These are phyloP conservation scores for Illadopsis cleaveri DNA, from an alignment of 2,113 vertebrate species.

Conservation along the genomic window DNA sequence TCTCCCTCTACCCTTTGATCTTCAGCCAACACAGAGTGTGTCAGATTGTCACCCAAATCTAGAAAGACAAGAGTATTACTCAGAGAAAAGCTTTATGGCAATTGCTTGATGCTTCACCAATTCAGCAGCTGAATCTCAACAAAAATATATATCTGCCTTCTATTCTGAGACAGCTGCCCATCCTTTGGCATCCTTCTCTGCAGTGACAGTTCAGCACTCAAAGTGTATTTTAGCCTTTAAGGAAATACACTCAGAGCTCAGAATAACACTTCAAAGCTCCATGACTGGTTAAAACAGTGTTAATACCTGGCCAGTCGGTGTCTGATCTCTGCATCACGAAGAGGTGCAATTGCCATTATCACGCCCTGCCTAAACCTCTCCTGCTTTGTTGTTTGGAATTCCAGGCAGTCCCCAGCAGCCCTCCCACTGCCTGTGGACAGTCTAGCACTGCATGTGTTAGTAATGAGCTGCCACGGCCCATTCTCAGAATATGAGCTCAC, in stretches of 20 bases:
- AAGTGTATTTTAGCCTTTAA: not conserved
- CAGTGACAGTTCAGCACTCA: not conserved
- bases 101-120: not conserved
- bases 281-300: not conserved
- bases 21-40: not conserved
- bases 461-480: not conserved
- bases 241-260: not conserved
- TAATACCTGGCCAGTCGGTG: not conserved
- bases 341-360: not conserved
- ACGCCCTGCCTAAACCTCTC: not conserved
- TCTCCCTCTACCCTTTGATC: conserved; percentile 25
- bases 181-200: not conserved
- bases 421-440: not conserved
- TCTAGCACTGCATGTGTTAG: not conserved
- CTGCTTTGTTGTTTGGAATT: not conserved
- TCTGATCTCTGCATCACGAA: not conserved
- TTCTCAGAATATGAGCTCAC: not conserved
- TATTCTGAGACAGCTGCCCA: not conserved
- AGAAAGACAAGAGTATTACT: not conserved
- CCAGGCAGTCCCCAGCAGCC: not conserved
- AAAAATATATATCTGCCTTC: not conserved
- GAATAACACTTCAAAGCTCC: not conserved
- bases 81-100: not conserved
- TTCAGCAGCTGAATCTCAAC: not conserved
- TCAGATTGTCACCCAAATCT: not conserved